Percentiles rank a stretch among this genome's conserved stretches.
Evolutionary conservation across 1,140 invertebrate species (phyloP).

Genomic region (Bombus soroeensis): DNA sequence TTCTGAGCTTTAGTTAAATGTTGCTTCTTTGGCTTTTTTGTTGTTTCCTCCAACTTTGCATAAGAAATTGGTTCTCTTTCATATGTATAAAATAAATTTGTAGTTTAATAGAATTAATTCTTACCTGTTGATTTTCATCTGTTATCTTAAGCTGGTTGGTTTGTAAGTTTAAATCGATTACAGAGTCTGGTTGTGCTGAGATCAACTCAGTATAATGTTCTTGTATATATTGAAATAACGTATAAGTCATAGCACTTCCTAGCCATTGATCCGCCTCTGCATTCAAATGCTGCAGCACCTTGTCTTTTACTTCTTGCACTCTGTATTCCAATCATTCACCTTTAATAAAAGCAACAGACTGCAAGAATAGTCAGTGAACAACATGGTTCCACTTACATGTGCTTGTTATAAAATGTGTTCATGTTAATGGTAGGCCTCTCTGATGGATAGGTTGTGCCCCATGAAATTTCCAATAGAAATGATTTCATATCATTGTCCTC

Average conservation of each 20-base stretch:
- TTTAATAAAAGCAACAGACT: constrained; percentile 65
- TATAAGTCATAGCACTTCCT: constrained; percentile 96
- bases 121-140: constrained; percentile 68
- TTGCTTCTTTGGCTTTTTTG: constrained; percentile 88
- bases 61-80: neutral
- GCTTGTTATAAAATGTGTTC: constrained; percentile 96
- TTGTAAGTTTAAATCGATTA: constrained; percentile 68
- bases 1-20: constrained; percentile 96
- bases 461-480: constrained; percentile 94
- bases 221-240: constrained; percentile 95
- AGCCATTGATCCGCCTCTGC: constrained; percentile 91
- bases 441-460: constrained; percentile 93
- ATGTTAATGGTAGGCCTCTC: constrained; percentile 92
- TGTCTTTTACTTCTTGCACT: constrained; percentile 88
- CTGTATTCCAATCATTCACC: constrained; percentile 82
- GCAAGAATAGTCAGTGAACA: constrained; percentile 46
- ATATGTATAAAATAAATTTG: neutral
- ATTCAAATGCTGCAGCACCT: constrained; percentile 86
- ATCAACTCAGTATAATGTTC: constrained; percentile 90
- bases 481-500: constrained; percentile 91
- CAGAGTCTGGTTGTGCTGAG: constrained; percentile 86
- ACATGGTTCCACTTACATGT: constrained; percentile 88
- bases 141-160: constrained; percentile 72
- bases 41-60: constrained; percentile 76
- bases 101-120: neutral